Conservation (phyloP, 2,888 invertebrate species). For the Xestia sexstrigata region DNA sequence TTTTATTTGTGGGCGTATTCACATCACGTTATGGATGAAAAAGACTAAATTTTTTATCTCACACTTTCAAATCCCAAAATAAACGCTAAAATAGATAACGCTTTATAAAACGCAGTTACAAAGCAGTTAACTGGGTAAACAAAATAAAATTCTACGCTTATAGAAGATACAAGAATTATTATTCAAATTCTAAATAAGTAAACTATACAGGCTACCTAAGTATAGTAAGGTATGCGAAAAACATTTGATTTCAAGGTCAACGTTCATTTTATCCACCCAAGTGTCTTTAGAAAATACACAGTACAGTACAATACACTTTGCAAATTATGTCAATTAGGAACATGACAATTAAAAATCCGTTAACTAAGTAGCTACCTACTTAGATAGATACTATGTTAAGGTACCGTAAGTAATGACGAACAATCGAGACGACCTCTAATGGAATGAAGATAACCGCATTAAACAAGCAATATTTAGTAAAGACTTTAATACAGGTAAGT, state of each 20-base stretch:
- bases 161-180: constrained; percentile 1
- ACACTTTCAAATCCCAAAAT: constrained; percentile 14
- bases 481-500: neutral
- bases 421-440: neutral
- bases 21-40: neutral
- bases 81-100: constrained; percentile 14
- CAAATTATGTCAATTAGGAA: constrained; percentile 14
- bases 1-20: constrained; percentile 32
- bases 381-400: neutral
- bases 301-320: neutral
- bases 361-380: constrained; percentile 1
- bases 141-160: neutral
- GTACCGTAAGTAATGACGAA: constrained; percentile 8
- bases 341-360: constrained; percentile 40
- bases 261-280: constrained; percentile 15
- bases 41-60: constrained; percentile 7
- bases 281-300: neutral
- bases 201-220: neutral
- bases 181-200: neutral
- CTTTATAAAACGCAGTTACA: neutral
- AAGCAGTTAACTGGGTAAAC: constrained; percentile 1
- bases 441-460: neutral
- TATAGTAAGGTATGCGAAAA: constrained; percentile 1
- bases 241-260: constrained; percentile 38
- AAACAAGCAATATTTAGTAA: neutral